Evolutionary conservation across 2,113 vertebrate species (phyloP).

Genomic region (Nicator chloris): DNA sequence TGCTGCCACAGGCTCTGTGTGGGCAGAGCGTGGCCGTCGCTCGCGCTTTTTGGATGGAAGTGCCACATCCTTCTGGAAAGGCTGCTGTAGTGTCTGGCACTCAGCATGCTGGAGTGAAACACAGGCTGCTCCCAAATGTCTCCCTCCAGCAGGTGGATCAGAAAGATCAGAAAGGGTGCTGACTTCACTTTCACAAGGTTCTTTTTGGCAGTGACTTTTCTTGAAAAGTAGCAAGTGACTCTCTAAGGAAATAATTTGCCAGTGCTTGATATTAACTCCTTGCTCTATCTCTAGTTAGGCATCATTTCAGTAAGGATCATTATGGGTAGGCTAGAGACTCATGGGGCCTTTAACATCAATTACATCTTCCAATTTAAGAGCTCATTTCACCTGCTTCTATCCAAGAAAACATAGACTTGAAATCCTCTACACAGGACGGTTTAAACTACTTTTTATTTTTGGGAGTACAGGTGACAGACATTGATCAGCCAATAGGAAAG

Average conservation of each 20-base stretch:
- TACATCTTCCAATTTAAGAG: neutral
- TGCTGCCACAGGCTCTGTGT: neutral
- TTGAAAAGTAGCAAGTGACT: neutral
- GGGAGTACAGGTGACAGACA: neutral
- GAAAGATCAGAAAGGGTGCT: neutral
- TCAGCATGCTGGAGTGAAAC: neutral
- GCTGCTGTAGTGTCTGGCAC: neutral
- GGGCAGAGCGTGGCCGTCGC: rapidly evolving
- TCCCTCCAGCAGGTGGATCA: neutral
- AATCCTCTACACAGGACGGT: neutral
- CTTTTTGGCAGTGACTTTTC: neutral
- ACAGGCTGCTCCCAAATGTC: neutral
- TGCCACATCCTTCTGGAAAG: neutral
- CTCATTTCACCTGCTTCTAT: neutral
- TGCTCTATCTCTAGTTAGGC: neutral
- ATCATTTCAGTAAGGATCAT: rapidly evolving
- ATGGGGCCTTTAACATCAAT: neutral
- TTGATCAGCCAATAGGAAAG: neutral
- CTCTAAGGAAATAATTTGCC: neutral
- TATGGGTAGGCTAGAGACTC: neutral
- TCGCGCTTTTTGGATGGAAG: rapidly evolving
- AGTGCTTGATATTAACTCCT: rapidly evolving
- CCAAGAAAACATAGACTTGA: neutral
- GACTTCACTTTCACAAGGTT: neutral
- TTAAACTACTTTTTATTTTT: neutral